phyloP scores from a whole-genome alignment of 2,797 vertebrate species.

The Leontocebus nigricollis region DNA sequence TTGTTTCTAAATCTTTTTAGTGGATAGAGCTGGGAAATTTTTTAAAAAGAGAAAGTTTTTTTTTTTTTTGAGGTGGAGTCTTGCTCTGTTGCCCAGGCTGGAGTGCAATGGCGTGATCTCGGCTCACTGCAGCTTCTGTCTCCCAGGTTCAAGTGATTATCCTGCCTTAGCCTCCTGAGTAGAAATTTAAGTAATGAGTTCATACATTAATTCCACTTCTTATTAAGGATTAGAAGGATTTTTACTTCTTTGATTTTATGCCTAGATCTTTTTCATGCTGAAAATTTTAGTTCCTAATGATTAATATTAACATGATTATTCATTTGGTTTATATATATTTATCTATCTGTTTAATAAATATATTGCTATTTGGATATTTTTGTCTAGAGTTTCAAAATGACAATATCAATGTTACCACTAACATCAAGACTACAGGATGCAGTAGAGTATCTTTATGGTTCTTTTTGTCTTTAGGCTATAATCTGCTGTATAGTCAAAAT shows the following conservation, averaged over 20 bases:
- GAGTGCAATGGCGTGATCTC: neutral
- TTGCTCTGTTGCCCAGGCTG: neutral
- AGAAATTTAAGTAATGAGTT: neutral
- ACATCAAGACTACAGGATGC: neutral
- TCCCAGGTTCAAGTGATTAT: neutral
- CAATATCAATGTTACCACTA: neutral
- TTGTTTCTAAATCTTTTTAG: neutral
- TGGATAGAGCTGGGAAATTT: neutral
- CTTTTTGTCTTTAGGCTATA: neutral
- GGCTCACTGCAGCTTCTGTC: neutral
- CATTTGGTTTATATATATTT: neutral
- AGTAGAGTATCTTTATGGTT: neutral
- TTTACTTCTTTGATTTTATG: neutral
- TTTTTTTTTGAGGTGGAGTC: neutral
- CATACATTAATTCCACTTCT: neutral
- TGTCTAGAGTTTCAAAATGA: neutral
- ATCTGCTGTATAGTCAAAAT: neutral
- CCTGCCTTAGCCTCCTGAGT: neutral
- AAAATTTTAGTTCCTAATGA: neutral
- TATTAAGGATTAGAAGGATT: neutral
- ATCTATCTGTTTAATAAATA: neutral
- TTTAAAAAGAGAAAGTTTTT: neutral
- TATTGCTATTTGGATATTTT: neutral
- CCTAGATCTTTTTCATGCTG: neutral
- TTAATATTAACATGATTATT: neutral